Evolutionary conservation across 2,113 vertebrate species (phyloP), one percentile per base, ranked within the genome.

Genomic region (Salminus brasiliensis): DNA sequence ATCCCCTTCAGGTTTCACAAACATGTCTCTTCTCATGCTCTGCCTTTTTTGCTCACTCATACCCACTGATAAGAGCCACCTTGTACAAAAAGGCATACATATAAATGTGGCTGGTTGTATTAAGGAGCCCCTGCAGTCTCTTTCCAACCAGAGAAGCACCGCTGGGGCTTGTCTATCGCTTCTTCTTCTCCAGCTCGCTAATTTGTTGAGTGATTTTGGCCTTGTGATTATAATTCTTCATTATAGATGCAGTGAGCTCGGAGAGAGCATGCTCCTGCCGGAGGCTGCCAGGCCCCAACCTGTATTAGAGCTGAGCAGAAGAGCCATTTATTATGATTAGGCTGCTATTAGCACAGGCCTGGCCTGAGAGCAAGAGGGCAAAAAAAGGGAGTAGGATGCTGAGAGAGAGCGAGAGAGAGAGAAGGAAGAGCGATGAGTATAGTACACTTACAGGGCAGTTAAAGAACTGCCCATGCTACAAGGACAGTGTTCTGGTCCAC

Each of bases 241-340:
- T 78, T 73, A 60, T 52, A 47, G 53, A 70, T 70, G 57, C 59
- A 29, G 29, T 47, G 59, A 66, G 39, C 49, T 71, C 32, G 7
- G 72, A 65, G 36, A 39, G 43, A 52, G 18, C 11, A 12, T 52
- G 53, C 23, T 53, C 49, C 12, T 68, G 70, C 70, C 70, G 43
- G 30, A 25, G 29, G 76, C 81, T 27, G 53, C 23, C 59, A 62
- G 71, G 21, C 63, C 55, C 62, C 43, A 79, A 49, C 71, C 23
- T 79, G 43, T 60, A 66, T 52, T 74, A 71, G 18, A n/a, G 53
- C 59, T 79, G 60, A 41, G 49, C 18, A 65, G 18, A 63, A 72
- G 59, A 69, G 57, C 16, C 55, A 79, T 79, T 81, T 81, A 75
- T 81, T 81, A 75, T 81, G 45, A 78, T 84, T 84, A 75, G 57